Evolutionary conservation across 2,888 invertebrate species (phyloP), one percentile per base, ranked within the genome.

Genomic region (Bimastos eiseni): DNA sequence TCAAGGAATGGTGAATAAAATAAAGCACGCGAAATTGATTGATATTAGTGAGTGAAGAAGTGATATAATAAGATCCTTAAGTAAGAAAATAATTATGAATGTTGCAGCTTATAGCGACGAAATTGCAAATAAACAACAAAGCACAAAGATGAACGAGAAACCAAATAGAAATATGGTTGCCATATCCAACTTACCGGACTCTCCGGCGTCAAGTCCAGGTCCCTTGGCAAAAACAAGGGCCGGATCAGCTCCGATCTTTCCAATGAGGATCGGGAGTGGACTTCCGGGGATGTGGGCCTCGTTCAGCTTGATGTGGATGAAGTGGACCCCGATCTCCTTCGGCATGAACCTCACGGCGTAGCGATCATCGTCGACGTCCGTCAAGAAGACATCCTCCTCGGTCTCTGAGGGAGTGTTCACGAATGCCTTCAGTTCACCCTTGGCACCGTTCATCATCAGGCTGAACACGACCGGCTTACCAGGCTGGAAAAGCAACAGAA

Each of bases 261-360:
- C 95, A 21, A 96, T 95, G 96, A 98, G 98, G 91, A 99, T 97
- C 94, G 98, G 97, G 95, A 97, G 97, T 2, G 99, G 99, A 89
- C 98, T 98, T 90, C 98, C 98, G 38, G 98, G 97, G 95, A 99
- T 99, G 95, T 99, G 99, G 83, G 98, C 98, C 21, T 98, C 98
- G 94, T 98, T 98, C 95, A 98, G 98, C 95, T 91, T 91, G 91
- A 98, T 97, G 94, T 98, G 98, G 93, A 99, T 97, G 95, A 98
- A 98, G 96, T 99, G 98, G 92, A 99, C 97, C 84, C 98, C 99
- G 94, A 98, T 95, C 92, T 95, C 95, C 91, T 94, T 94, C 30
- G 95, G 95, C 89, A 95, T 93, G 92, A 99, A 99, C 94, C 99
- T 97, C 38, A 33, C 38, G 34, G 34, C 49, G 86, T 55, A 37